phyloP scores from a whole-genome alignment of 2,113 vertebrate species.

The Ardeotis arabs region DNA sequence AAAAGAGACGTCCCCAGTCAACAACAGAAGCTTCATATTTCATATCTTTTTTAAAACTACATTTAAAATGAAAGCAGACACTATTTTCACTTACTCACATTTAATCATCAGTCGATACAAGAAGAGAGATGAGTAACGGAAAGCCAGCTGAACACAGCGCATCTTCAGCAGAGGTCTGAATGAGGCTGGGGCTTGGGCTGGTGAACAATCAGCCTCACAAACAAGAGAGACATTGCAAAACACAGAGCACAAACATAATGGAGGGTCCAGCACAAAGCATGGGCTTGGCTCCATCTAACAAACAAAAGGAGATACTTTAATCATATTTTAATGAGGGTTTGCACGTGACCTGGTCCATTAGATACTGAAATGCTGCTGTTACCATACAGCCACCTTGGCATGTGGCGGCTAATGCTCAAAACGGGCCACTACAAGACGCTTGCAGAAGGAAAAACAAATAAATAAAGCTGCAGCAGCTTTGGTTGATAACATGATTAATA shows the following conservation, averaged over 20 bases:
- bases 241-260: background rate
- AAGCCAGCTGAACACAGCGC: background rate
- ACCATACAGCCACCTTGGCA: background rate
- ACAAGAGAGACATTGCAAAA: background rate
- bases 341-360: conserved; percentile 17
- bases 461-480: background rate
- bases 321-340: conserved; percentile 40
- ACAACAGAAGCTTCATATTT: background rate
- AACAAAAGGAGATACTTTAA: conserved; percentile 47
- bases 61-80: background rate
- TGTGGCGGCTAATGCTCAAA: conserved; percentile 14
- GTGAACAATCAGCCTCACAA: background rate
- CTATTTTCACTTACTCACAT: background rate
- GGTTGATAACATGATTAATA: background rate
- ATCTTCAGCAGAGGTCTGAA: background rate
- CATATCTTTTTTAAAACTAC: background rate
- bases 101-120: background rate
- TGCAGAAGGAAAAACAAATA: background rate
- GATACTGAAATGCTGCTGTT: background rate
- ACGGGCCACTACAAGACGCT: background rate
- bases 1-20: background rate
- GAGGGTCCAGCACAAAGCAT: background rate
- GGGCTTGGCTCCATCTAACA: background rate
- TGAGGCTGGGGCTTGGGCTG: background rate
- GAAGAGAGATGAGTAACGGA: background rate